Base-by-base conservation (phyloP, 2,888 invertebrate species). In the Aporophyla nigra region DNA sequence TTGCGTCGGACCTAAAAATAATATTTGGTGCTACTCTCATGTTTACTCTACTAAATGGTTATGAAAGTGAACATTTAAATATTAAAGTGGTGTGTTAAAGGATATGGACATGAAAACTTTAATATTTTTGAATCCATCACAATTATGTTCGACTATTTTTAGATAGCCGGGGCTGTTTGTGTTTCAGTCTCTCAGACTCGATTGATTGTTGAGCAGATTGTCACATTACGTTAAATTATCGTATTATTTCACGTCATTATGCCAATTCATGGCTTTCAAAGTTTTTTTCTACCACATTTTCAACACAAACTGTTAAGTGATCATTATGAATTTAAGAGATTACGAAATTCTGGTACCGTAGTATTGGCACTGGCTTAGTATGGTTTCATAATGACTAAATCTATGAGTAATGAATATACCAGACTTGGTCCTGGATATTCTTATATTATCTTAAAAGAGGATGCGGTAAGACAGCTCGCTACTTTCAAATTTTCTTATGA, bases 31-130 rank as follows among this genome's bases (percentile, higher is more conserved):
- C 51, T n/a, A 65, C 21, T 21, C 27, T 49, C 24, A n/a, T 68
- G 61, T 74, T 80, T 80, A 54, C 49, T 51, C 5, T 59, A 53
- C 2, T 62, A 63, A 79, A 80, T 53, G 80, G 67, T 46, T 78
- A 5, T 59, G 9, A 65, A 68, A 68, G 46, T 65, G 80, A 2
- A 40, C 27, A 59, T 65, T 74, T 59, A 53, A 68, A 69, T 68
- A 74, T 59, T 24, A 19, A 51, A 51, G 24, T 33, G 40, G 51
- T 56, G 12, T 61, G 12, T 73, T 67, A 51, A 49, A 46, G 19
- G 5, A 53, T 51, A 16, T 46, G 19, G 51, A 27, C 4, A 24
- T 33, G 46, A 43, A 16, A 63, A n/a, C 14, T 9, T 0, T 43
- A 5, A 16, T 19, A 43, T 63, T 27, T 10, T n/a, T 46, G 0